Evolutionary conservation across 2,797 vertebrate species (phyloP).

Genomic region (Halcyon leucocephala): DNA sequence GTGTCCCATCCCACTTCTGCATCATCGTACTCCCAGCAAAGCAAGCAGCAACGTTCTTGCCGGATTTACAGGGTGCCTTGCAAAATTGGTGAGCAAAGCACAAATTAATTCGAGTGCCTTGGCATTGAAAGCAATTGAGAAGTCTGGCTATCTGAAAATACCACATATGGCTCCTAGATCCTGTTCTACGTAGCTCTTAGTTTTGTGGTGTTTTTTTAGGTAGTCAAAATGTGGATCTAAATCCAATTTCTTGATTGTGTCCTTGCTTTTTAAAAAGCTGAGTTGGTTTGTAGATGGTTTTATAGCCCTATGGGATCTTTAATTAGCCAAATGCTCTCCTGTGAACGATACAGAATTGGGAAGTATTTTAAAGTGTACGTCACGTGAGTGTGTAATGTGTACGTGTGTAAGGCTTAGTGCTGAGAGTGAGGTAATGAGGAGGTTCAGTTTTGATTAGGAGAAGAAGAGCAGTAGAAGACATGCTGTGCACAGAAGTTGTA

Average conservation of each 20-base stretch:
- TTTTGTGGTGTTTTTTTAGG: background rate
- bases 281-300: background rate
- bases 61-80: background rate
- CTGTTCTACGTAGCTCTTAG: background rate
- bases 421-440: background rate
- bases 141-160: background rate
- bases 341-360: background rate
- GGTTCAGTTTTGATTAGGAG: background rate
- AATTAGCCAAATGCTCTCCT: constrained; percentile 6
- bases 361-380: background rate
- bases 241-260: background rate
- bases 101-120: constrained; percentile 13
- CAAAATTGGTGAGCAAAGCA: background rate
- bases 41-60: background rate
- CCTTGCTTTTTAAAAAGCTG: background rate
- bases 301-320: background rate
- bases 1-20: background rate
- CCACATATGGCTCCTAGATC: background rate
- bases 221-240: background rate
- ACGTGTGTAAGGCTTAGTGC: background rate
- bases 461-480: background rate
- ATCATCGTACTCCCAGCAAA: accelerated
- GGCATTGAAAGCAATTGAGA: background rate
- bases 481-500: background rate
- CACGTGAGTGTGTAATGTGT: background rate